Conservation (phyloP, 2,113 vertebrate species). For the human region DNA sequence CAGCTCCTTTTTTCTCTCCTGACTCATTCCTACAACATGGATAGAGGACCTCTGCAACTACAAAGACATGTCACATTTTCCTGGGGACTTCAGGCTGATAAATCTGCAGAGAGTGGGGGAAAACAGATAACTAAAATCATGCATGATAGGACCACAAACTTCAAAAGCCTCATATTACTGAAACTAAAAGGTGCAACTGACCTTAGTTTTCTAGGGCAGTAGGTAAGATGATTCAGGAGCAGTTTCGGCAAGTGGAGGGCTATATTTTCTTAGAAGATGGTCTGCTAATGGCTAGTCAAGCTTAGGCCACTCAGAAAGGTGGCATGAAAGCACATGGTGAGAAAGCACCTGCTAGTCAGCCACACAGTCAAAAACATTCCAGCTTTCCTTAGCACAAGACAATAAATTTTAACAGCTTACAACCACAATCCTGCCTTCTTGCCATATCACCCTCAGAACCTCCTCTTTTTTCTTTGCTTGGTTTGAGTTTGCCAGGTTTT, state of each 20-base stretch:
- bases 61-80: slow-evolving; percentile 7
- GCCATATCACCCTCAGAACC: not conserved
- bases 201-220: not conserved
- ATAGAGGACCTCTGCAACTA: slow-evolving; percentile 21
- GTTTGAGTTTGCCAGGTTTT: slow-evolving; percentile 14
- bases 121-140: slow-evolving; percentile 31
- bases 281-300: not conserved
- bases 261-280: not conserved
- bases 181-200: slow-evolving; percentile 14
- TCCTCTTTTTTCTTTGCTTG: not conserved
- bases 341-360: not conserved
- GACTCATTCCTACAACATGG: not conserved
- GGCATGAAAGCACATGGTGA: not conserved
- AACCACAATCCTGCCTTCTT: not conserved
- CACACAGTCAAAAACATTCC: not conserved
- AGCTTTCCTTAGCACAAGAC: not conserved
- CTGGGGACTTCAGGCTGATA: not conserved
- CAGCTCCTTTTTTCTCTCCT: not conserved
- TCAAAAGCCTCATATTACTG: slow-evolving; percentile 8
- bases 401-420: not conserved
- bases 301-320: not conserved
- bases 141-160: not conserved
- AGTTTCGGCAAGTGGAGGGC: not conserved
- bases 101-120: not conserved
- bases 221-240: not conserved